These are phyloP conservation scores for Poeciliopsis paucimaculata DNA, from an alignment of 2,797 vertebrate genomes.

Conservation along the genomic window DNA sequence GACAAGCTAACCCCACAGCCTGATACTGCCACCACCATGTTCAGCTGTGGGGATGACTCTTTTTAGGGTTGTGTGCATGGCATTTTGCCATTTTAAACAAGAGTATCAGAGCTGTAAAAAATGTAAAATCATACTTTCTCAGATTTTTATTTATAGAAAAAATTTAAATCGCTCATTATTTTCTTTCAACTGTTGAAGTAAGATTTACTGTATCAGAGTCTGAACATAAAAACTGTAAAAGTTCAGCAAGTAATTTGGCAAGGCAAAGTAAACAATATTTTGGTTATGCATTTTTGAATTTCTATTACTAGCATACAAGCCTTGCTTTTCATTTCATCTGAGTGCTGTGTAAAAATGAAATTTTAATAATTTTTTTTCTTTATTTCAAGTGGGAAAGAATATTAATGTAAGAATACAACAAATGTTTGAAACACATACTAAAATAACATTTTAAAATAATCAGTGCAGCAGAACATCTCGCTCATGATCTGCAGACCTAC, in stretches of 20 bases:
- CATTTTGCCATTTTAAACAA: neutral
- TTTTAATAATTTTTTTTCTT: slow-evolving; percentile 4
- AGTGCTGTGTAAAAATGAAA: neutral
- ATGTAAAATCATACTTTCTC: neutral
- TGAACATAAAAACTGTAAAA: neutral
- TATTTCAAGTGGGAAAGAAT: neutral
- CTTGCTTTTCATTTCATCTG: slow-evolving; percentile 16
- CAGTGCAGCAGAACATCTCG: neutral
- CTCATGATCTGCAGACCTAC: slow-evolving; percentile 7
- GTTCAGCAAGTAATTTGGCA: neutral
- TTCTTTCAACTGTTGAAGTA: neutral
- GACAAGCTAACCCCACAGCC: neutral
- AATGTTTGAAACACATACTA: slow-evolving; percentile 5
- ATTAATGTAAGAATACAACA: neutral
- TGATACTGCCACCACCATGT: neutral
- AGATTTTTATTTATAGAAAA: neutral
- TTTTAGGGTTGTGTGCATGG: neutral
- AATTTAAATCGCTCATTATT: neutral
- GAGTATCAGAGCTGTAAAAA: neutral
- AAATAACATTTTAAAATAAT: slow-evolving; percentile 3
- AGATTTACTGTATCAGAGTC: neutral
- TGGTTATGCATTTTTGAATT: neutral
- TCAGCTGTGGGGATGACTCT: neutral
- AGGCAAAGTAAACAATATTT: neutral
- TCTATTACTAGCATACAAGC: neutral